These are phyloP conservation scores for Pagrus major DNA, from an alignment of 2,113 vertebrate species.

Conservation along the genomic window DNA sequence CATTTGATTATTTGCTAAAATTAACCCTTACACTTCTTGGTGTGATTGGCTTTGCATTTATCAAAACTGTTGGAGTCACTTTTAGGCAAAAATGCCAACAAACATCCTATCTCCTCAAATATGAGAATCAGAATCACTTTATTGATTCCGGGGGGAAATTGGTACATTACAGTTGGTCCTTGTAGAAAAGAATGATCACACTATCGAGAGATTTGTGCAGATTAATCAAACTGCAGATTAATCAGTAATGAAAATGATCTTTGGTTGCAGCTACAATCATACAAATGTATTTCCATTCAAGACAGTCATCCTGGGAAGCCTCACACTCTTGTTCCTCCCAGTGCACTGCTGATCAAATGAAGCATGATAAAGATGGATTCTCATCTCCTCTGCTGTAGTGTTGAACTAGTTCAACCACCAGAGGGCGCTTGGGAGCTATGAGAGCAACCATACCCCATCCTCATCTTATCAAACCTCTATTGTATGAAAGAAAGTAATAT, in stretches of 20 bases:
- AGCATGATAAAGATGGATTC: not conserved
- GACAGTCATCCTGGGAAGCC: not conserved
- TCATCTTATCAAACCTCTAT: not conserved
- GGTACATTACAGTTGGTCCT: too few species aligned
- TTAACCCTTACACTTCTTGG: not conserved
- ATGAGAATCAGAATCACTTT: too few species aligned
- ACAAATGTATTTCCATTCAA: not conserved
- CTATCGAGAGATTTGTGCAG: too few species aligned
- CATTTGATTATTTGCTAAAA: not conserved
- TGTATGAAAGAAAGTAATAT: not conserved
- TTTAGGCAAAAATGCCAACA: not conserved
- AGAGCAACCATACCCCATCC: not conserved
- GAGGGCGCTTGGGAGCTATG: constrained; percentile 63
- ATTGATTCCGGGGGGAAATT: too few species aligned
- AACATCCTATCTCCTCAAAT: not conserved
- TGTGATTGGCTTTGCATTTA: not conserved
- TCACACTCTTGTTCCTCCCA: not conserved
- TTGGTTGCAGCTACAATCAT: not conserved
- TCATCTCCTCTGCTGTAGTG: not conserved
- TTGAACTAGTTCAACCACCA: constrained; percentile 53
- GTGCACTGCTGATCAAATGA: not conserved
- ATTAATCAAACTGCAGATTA: not conserved
- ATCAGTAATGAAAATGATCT: not conserved
- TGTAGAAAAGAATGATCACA: too few species aligned
- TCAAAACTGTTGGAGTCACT: not conserved